These are phyloP conservation scores for Harpagoxenus sublaevis DNA, from an alignment of 2,888 invertebrate species.

Conservation along the genomic window DNA sequence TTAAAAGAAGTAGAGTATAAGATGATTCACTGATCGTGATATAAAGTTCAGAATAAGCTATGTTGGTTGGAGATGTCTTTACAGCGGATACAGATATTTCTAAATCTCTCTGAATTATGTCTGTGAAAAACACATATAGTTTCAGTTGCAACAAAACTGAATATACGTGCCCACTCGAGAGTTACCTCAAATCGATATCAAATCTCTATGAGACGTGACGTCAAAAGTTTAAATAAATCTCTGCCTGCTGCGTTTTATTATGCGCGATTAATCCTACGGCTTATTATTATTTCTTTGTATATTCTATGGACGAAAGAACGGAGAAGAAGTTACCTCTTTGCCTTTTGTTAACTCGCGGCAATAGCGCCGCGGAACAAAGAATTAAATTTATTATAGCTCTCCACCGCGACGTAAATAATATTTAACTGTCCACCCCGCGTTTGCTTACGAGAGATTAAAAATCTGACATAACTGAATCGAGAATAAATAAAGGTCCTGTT, in stretches of 20 bases:
- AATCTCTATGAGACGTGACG: background rate
- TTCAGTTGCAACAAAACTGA: background rate
- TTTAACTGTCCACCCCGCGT: background rate
- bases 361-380: background rate
- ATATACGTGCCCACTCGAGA: background rate
- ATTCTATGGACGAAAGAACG: background rate
- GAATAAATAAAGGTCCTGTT: background rate
- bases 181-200: background rate
- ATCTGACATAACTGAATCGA: background rate
- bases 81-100: background rate
- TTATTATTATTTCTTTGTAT: background rate
- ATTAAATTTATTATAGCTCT: slow-evolving; percentile 15
- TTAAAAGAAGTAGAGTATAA: background rate
- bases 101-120: background rate
- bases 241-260: background rate
- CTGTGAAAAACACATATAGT: background rate
- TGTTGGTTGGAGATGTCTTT: background rate
- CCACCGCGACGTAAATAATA: background rate
- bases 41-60: background rate
- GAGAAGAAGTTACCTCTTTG: background rate
- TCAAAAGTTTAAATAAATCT: background rate
- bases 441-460: background rate
- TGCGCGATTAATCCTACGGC: background rate
- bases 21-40: background rate
- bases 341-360: background rate